Conservation (phyloP, 1,140 invertebrate species). For the Monomorium pharaonis region DNA sequence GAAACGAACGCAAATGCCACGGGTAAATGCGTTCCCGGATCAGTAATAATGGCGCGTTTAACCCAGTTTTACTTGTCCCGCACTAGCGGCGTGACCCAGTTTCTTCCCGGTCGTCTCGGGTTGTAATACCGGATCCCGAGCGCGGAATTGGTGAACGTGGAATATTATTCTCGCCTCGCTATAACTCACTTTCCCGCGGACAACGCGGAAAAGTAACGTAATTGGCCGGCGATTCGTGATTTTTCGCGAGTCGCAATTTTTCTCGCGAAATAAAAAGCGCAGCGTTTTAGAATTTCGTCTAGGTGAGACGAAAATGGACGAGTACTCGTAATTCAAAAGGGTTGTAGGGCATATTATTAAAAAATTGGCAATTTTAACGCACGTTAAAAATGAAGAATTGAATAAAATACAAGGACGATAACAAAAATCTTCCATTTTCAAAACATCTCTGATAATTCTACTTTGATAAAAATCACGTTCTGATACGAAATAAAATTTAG, state of each 20-base stretch:
- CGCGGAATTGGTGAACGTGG: conserved; percentile 29
- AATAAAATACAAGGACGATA: not conserved
- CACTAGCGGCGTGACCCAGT: conserved; percentile 63
- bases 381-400: not conserved
- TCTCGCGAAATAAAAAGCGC: not conserved
- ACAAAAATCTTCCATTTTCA: not conserved
- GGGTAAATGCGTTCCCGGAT: not conserved
- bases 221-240: not conserved
- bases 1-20: no score
- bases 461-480: not conserved
- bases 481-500: not conserved
- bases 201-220: not conserved
- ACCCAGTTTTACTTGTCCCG: conserved; percentile 59
- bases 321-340: not conserved
- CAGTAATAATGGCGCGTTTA: conserved; percentile 25
- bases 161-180: not conserved
- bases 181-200: not conserved
- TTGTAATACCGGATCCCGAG: conserved; percentile 44
- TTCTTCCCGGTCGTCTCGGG: not conserved
- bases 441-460: not conserved
- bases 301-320: not conserved
- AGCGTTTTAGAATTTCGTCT: not conserved
- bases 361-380: not conserved
- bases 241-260: not conserved
- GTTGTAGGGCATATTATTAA: not conserved